Evolutionary conservation across 1,140 invertebrate species (phyloP), one percentile per base, ranked within the genome.

Genomic region (Cryptotermes secundus): DNA sequence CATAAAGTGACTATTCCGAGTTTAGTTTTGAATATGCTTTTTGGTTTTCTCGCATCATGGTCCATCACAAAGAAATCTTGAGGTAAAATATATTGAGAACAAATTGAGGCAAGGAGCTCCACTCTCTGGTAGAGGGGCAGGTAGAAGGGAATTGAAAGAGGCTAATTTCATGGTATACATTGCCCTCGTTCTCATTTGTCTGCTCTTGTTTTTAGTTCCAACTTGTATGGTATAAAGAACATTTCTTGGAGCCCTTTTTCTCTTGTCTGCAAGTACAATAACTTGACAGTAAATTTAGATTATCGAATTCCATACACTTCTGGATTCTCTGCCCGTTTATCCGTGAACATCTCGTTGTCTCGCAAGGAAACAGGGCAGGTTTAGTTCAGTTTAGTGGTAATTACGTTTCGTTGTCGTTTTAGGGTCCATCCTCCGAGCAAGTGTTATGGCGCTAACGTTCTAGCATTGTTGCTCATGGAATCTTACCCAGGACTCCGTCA

Each of bases 1-100:
- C 7, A 31, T 72, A 72, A 72, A 72, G n/a, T 26, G n/a, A 31
- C 59, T 16, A 26, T n/a, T 49, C 19, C 3, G 45, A 19, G 45
- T 49, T 49, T 49, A 19, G 59, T 12, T 4, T 72, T 72, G 59
- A 72, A 72, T 72, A 72, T 26, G 16, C 16, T 26, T 72, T 26
- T 72, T n/a, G 7, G 59, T 72, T 72, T 72, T 72, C 31, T 72
- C 59, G 6, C 10, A 26, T 31, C 59, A 6, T 72, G 59, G 31
- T 72, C 59, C n/a, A 72, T 72, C 59, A 72, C 59, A 72, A 72
- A 72, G 59, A 26, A 72, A 72, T 72, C 59, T 72, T 72, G 59
- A 31, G 59, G 59, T 31, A 72, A 72, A 72, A 72, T 72, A 16
- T 31, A 31, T 72, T n/a, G 14, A n/a, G 59, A 26, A 26, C 31